phyloP scores from a whole-genome alignment of 2,797 vertebrate genomes.

The Molossus alvarezi region DNA sequence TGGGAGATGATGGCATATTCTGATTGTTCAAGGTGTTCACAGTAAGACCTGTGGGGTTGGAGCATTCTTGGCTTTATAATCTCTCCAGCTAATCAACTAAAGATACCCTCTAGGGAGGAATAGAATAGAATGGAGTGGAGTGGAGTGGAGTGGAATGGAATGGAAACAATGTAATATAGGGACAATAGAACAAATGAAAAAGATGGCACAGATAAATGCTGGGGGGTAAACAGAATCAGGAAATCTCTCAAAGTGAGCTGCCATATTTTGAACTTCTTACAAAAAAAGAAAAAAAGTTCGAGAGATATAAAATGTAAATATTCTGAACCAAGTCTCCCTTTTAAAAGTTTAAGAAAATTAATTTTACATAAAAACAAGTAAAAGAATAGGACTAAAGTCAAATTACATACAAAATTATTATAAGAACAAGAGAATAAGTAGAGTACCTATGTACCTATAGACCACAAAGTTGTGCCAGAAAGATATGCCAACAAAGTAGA shows the following conservation, averaged over 20 bases:
- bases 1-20: background rate
- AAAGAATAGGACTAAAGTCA: conserved; percentile 40
- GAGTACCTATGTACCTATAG: background rate
- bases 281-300: background rate
- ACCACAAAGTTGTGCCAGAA: background rate
- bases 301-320: conserved; percentile 11
- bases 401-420: background rate
- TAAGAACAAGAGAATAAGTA: conserved; percentile 35
- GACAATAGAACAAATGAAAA: background rate
- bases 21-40: background rate
- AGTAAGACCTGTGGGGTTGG: background rate
- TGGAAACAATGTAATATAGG: background rate
- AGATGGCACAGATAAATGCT: background rate
- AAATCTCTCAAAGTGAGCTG: conserved; percentile 30
- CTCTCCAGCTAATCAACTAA: background rate
- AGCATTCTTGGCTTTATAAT: background rate
- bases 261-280: conserved; percentile 4
- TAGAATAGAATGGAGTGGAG: too few species aligned
- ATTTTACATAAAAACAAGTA: conserved; percentile 37
- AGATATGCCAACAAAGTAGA: background rate
- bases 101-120: background rate
- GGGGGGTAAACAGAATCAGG: background rate
- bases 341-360: conserved; percentile 53
- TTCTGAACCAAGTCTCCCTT: conserved; percentile 48
- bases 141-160: too few species aligned